Evolutionary conservation across 2,797 vertebrate genomes (phyloP).

Genomic region (Threskiornis aethiopicus): DNA sequence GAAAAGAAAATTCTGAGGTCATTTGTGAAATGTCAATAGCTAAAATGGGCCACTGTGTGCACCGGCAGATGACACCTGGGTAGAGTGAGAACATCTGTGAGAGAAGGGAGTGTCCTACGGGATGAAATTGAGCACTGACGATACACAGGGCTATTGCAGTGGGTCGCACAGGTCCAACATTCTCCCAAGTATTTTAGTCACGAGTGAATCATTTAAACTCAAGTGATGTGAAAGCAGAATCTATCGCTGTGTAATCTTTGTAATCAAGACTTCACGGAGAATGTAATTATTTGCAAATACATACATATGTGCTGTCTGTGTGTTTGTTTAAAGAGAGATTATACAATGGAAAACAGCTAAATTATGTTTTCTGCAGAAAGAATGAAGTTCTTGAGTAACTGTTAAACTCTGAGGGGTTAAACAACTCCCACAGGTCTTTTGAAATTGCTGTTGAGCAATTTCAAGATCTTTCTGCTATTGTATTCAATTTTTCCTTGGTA

Average conservation of each 20-base stretch:
- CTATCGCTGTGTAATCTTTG: neutral
- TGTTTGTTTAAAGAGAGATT: neutral
- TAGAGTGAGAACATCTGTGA: neutral
- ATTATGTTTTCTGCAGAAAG: neutral
- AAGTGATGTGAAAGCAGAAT: neutral
- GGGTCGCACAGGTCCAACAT: neutral
- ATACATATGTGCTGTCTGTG: neutral
- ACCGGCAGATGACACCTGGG: neutral
- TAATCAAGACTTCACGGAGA: neutral
- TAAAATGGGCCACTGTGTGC: neutral
- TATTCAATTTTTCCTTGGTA: constrained; percentile 31
- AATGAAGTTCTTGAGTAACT: neutral
- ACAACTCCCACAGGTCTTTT: neutral
- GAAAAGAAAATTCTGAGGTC: neutral
- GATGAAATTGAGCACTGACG: neutral
- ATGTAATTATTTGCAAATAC: neutral
- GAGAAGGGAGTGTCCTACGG: neutral
- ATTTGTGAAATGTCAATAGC: neutral
- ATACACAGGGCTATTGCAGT: neutral
- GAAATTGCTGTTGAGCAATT: constrained; percentile 9
- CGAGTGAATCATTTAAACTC: neutral
- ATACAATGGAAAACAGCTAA: neutral
- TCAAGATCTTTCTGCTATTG: constrained; percentile 27
- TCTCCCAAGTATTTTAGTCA: neutral
- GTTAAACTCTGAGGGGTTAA: neutral